Percentiles rank a stretch among this genome's conserved stretches.
These are phyloP conservation scores for Nephotettix cincticeps DNA, from an alignment of 1,140 invertebrate species.

Conservation along the genomic window DNA sequence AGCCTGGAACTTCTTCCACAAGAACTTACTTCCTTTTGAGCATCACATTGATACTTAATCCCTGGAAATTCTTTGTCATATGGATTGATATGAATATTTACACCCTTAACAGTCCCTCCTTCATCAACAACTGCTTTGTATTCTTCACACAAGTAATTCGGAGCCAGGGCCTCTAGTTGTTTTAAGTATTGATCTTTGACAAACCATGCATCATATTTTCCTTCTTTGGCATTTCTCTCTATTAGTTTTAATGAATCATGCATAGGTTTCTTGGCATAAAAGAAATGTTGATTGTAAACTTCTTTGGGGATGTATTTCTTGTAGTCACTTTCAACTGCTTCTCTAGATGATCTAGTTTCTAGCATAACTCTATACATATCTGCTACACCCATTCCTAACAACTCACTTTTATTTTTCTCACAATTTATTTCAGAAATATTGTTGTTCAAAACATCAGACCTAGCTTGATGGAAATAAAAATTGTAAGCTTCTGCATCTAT, in stretches of 20 bases:
- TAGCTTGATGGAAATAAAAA: constrained; percentile 83
- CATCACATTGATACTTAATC: constrained; percentile 58
- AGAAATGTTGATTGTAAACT: constrained; percentile 67
- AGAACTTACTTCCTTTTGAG: constrained; percentile 58
- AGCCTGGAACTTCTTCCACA: too few relatives aligned
- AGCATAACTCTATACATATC: constrained; percentile 82
- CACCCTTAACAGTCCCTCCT: constrained; percentile 56
- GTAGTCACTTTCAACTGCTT: constrained; percentile 70
- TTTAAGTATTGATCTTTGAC: constrained; percentile 77
- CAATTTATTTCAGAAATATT: constrained; percentile 75
- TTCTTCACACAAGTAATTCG: constrained; percentile 77
- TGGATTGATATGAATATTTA: constrained; percentile 66
- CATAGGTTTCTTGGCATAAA: constrained; percentile 74
- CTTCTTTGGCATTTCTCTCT: constrained; percentile 48
- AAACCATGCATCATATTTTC: constrained; percentile 57
- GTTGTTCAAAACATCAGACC: constrained; percentile 74
- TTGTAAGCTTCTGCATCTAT: constrained; percentile 73
- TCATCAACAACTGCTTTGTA: constrained; percentile 67
- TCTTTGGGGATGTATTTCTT: constrained; percentile 77
- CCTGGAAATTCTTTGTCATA: constrained; percentile 65
- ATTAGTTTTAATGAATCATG: constrained; percentile 63
- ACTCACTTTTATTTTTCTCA: constrained; percentile 68
- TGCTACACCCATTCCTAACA: constrained; percentile 77
- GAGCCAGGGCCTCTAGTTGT: constrained; percentile 72
- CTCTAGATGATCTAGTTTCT: constrained; percentile 63